Base-by-base conservation (phyloP, 2,888 invertebrate species). In the Achlya flavicornis region DNA sequence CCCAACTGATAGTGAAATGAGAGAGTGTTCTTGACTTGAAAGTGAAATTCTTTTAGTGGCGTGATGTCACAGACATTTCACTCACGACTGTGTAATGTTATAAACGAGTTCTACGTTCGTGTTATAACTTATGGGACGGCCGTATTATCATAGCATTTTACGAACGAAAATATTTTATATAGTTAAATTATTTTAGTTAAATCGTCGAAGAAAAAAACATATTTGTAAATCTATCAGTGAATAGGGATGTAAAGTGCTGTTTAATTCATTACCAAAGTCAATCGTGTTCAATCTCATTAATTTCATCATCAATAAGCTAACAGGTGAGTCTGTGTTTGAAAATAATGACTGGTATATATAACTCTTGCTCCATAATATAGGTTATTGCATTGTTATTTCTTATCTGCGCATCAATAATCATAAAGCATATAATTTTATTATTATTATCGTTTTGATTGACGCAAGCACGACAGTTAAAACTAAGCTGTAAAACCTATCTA, bases 31-130 rank as follows among this genome's bases (percentile, higher is more conserved):
- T 66, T 68, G 67, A 70, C 71, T 85, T 77, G 90, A 92, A 92
- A 91, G 91, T 89, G 90, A 91, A 90, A 87, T 80, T 83, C 72
- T 75, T 80, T 81, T 69, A 69, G 74, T 78, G 72, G 72, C 74
- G 81, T 90, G 88, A 87, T 84, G 88, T 88, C 88, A 85, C 75
- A 81, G 80, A 41, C 80, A 82, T 83, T 86, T 81, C 82, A 76
- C 81, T 59, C 68, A 63, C 71, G 67, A 67, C 76, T 64, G 63
- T 64, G 62, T 66, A 53, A 71, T 70, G 77, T 75, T 76, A 73
- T 73, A 78, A 73, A 80, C 79, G 68, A 75, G 80, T 79, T 76
- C 19, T 53, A 19, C 19, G 53, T 53, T 53, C 19, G 19, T 53
- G 53, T 19, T 8, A 19, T 8, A 53, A 53, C 53, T 19, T 53